phyloP scores from a whole-genome alignment of 2,113 vertebrate genomes.

The Sinocyclocheilus grahami region DNA sequence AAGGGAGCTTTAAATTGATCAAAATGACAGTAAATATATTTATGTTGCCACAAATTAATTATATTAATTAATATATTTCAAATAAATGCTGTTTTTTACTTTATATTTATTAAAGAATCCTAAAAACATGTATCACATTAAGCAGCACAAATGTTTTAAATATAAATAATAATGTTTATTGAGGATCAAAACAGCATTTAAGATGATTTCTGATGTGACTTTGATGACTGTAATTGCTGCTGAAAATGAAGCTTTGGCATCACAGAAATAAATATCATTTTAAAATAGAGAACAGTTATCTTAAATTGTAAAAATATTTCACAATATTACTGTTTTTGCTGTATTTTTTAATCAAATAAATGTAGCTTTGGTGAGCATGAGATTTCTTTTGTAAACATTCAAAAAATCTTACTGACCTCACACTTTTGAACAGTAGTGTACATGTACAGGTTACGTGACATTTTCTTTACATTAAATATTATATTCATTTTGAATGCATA shows the following conservation, averaged over 20 bases:
- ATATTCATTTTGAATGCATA: neutral
- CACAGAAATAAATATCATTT: too few relatives aligned
- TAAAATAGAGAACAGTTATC: too few relatives aligned
- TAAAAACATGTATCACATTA: too few relatives aligned
- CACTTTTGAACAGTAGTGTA: neutral
- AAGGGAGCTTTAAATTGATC: neutral
- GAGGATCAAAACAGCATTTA: too few relatives aligned
- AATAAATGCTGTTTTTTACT: neutral
- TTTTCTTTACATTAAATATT: neutral
- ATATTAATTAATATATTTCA: neutral
- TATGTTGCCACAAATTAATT: neutral
- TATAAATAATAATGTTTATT: too few relatives aligned
- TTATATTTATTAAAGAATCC: neutral
- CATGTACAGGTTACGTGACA: neutral
- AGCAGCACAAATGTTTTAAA: too few relatives aligned
- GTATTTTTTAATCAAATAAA: too few relatives aligned
- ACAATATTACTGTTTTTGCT: too few relatives aligned
- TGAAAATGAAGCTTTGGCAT: too few relatives aligned
- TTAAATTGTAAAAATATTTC: too few relatives aligned
- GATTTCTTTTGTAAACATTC: too few relatives aligned
- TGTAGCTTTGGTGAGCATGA: too few relatives aligned
- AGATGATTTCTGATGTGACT: neutral
- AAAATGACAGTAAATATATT: neutral
- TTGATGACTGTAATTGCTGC: neutral
- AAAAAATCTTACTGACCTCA: neutral